Evolutionary conservation across 2,113 vertebrate genomes (phyloP).

Genomic region (Lucifuga dentata): DNA sequence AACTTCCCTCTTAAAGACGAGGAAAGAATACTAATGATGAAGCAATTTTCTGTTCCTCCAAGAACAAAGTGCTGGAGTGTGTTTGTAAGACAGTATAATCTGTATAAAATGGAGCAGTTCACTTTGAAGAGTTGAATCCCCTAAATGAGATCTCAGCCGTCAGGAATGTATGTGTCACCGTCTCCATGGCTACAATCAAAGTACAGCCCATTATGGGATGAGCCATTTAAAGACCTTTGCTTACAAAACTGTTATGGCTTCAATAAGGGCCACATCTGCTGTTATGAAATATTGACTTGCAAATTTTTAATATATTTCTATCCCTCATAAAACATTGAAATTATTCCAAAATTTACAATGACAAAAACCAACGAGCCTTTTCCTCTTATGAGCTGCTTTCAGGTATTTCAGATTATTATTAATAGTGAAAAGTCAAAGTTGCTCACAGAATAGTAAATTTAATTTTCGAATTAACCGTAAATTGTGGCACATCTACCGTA

Average conservation of each 20-base stretch:
- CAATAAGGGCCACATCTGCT: background rate
- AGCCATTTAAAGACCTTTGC: slow-evolving; percentile 20
- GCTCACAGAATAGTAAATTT: too few relatives aligned
- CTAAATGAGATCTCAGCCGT: slow-evolving; percentile 10
- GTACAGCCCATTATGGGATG: slow-evolving; percentile 21
- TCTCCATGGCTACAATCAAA: slow-evolving; percentile 10
- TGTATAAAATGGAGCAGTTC: background rate
- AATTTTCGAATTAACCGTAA: too few relatives aligned
- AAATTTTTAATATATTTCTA: background rate
- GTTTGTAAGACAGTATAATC: background rate
- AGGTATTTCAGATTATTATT: too few relatives aligned
- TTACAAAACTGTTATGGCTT: slow-evolving; percentile 24
- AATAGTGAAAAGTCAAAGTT: too few relatives aligned
- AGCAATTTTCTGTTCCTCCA: background rate
- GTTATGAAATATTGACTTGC: slow-evolving; percentile 33
- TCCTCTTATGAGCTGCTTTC: too few relatives aligned
- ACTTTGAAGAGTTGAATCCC: background rate
- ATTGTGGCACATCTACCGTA: too few relatives aligned
- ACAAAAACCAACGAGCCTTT: background rate
- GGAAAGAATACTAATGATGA: slow-evolving; percentile 36
- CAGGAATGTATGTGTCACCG: slow-evolving; percentile 2
- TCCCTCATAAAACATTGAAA: background rate
- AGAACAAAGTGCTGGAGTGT: background rate
- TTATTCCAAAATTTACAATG: background rate
- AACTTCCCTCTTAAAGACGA: slow-evolving; percentile 12